Conservation (phyloP, 1,140 invertebrate genomes). For the Neelides sp. region DNA sequence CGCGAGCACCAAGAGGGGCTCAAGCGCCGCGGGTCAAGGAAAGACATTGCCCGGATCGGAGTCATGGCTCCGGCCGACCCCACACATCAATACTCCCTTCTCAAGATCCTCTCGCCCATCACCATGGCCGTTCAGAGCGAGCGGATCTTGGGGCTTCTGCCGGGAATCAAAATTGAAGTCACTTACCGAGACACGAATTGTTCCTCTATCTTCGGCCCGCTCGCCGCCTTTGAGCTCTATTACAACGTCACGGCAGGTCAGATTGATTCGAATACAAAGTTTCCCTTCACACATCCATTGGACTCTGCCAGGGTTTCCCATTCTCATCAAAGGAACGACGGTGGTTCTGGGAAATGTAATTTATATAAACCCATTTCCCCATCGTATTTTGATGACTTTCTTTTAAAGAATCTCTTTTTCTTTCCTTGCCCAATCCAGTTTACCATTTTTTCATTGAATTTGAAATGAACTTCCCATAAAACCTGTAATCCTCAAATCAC, state of each 20-base stretch:
- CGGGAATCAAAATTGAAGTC: constrained; percentile 52
- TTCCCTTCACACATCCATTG: not conserved
- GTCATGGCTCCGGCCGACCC: constrained; percentile 54
- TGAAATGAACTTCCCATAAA: too few relatives aligned
- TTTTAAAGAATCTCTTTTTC: too few relatives aligned
- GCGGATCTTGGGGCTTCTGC: constrained; percentile 48
- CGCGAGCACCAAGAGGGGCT: not conserved
- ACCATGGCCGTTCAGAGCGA: constrained; percentile 50
- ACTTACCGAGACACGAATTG: constrained; percentile 61
- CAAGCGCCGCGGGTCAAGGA: constrained; percentile 2
- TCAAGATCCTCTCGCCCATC: constrained; percentile 58
- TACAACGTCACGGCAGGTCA: constrained; percentile 52
- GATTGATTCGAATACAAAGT: not conserved
- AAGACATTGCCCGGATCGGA: constrained; percentile 42
- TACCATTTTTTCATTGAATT: too few relatives aligned
- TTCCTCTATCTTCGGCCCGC: constrained; percentile 59
- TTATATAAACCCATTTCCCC: too few relatives aligned
- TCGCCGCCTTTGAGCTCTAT: constrained; percentile 67
- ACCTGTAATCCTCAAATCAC: too few relatives aligned
- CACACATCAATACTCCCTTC: constrained; percentile 49
- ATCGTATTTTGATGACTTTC: too few relatives aligned
- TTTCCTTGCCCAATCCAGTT: too few relatives aligned
- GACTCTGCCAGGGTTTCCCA: too few relatives aligned
- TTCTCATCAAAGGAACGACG: too few relatives aligned
- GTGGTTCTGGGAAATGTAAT: too few relatives aligned